A percentile compares a stretch with the other conserved stretches of the same genome.
Evolutionary conservation across 2,888 invertebrate species (phyloP).

Genomic region (Caenorhabditis sp.): DNA sequence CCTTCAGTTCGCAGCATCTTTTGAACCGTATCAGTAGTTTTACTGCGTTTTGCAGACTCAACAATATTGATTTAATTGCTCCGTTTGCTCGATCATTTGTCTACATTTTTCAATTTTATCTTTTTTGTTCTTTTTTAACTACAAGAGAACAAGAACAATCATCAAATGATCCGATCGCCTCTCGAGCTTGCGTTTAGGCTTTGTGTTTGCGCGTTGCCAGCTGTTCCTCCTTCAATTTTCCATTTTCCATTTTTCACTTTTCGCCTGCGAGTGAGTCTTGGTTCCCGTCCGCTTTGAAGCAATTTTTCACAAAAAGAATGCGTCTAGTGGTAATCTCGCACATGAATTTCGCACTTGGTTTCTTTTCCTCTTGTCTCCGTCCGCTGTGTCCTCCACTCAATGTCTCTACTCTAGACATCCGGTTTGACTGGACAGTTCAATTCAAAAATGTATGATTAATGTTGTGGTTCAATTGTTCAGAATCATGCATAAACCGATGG

Average conservation of each 20-base stretch:
- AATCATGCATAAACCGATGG: conserved; percentile 49
- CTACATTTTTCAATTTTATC: not conserved
- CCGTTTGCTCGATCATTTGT: not conserved
- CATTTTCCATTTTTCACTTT: conserved; percentile 27
- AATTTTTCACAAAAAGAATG: conserved; percentile 47
- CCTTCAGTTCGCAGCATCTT: not conserved
- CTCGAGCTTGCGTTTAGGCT: conserved; percentile 10
- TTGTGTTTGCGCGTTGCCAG: conserved; percentile 47
- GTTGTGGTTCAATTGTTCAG: conserved; percentile 44
- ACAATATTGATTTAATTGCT: too few relatives aligned
- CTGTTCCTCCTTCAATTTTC: conserved; percentile 26
- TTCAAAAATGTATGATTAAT: conserved; percentile 32
- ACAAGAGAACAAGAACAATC: conserved; percentile 11
- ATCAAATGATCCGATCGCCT: conserved; percentile 30
- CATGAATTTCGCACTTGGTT: conserved; percentile 17
- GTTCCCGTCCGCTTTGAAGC: conserved; percentile 11
- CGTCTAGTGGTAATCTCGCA: conserved; percentile 53
- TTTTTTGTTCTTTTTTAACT: conserved; percentile 3
- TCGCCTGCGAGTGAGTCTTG: not conserved
- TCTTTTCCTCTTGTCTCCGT: conserved; percentile 2
- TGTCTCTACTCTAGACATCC: conserved; percentile 18
- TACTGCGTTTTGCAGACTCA: conserved; percentile 17
- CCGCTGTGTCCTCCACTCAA: too few relatives aligned
- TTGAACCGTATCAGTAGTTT: conserved; percentile 25
- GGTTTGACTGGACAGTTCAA: conserved; percentile 3